phyloP scores from a whole-genome alignment of 2,113 vertebrate genomes.

The Sylvia atricapilla region DNA sequence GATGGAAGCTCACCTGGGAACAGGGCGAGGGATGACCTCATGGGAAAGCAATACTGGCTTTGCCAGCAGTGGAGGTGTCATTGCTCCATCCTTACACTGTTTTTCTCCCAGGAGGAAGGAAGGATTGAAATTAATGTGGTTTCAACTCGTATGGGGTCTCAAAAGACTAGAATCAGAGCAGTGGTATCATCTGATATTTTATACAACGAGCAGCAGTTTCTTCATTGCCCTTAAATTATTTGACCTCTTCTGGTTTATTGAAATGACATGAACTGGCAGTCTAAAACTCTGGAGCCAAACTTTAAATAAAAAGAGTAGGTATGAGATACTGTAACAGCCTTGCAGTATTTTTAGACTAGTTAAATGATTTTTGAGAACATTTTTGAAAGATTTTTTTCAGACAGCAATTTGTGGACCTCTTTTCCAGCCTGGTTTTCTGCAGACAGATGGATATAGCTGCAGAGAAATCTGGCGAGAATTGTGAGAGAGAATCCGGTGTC shows the following conservation, averaged over 20 bases:
- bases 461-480: neutral
- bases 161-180: neutral
- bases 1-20: neutral
- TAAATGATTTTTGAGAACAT: neutral
- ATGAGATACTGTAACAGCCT: neutral
- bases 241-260: neutral
- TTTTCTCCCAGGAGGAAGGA: neutral
- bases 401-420: neutral
- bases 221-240: neutral
- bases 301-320: neutral
- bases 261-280: neutral
- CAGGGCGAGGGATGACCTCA: neutral
- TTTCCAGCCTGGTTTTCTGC: neutral
- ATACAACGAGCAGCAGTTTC: neutral
- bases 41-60: neutral
- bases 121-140: neutral
- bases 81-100: neutral
- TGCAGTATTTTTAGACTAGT: neutral
- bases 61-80: neutral
- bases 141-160: neutral
- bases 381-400: neutral
- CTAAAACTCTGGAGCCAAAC: neutral
- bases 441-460: neutral
- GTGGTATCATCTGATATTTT: neutral
- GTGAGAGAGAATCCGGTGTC: neutral